phyloP scores from a whole-genome alignment of 2,113 vertebrate genomes.

The Galemys pyrenaicus region DNA sequence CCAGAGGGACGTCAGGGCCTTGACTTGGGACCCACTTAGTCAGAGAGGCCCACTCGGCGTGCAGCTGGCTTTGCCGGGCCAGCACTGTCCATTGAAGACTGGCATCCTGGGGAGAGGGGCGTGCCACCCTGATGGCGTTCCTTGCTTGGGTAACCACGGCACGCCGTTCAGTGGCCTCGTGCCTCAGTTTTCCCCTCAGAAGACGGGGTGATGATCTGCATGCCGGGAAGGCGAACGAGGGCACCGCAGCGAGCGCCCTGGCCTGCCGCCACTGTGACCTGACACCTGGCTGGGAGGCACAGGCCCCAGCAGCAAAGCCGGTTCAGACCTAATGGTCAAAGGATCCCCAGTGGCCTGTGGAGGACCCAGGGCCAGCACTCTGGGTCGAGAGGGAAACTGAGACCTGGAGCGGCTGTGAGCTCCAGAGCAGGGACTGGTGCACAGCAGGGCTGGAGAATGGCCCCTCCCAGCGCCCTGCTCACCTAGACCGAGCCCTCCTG shows the following conservation, averaged over 20 bases:
- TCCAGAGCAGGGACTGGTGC: not conserved
- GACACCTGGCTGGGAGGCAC: not conserved
- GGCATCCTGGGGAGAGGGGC: not conserved
- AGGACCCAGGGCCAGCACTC: not conserved
- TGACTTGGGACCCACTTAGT: not conserved
- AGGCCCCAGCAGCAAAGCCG: not conserved
- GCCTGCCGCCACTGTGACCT: not conserved
- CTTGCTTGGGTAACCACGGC: not conserved
- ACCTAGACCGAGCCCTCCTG: not conserved
- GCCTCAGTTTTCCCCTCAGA: not conserved
- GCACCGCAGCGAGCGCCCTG: not conserved
- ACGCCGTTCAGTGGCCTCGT: not conserved
- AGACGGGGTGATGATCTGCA: not conserved
- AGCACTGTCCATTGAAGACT: not conserved
- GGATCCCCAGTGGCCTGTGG: not conserved
- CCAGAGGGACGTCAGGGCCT: not conserved
- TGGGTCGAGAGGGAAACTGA: not conserved
- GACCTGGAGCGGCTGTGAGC: not conserved
- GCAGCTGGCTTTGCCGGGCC: not conserved
- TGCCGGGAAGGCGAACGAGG: not conserved
- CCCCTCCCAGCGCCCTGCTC: no score
- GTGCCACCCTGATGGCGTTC: not conserved
- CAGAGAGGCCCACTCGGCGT: not conserved
- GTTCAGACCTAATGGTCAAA: not conserved
- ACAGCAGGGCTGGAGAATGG: not conserved